Percentiles rank a stretch among this genome's conserved stretches.
These are phyloP conservation scores for Xiphydria camelus DNA, from an alignment of 2,888 invertebrate genomes.

Conservation along the genomic window DNA sequence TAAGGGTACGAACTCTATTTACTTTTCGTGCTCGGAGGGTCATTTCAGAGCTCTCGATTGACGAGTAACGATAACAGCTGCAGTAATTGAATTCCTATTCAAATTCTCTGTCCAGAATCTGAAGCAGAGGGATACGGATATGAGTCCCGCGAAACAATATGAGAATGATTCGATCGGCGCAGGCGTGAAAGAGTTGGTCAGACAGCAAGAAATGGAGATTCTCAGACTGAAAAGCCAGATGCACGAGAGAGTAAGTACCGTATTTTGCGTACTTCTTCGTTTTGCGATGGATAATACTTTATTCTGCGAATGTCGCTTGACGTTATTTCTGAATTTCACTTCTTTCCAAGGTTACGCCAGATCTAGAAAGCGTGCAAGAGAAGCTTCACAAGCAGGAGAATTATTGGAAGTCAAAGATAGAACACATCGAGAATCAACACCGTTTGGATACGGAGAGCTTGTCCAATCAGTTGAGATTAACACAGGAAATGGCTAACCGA, in stretches of 20 bases:
- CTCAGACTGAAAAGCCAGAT: constrained; percentile 59
- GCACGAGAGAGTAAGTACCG: constrained; percentile 52
- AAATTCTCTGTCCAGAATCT: constrained; percentile 34
- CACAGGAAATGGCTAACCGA: constrained; percentile 37
- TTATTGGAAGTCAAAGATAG: constrained; percentile 50
- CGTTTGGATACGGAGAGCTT: constrained; percentile 46
- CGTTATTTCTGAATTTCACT: not conserved
- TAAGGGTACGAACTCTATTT: constrained; percentile 44
- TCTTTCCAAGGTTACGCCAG: constrained; percentile 35
- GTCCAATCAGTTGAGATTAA: constrained; percentile 41
- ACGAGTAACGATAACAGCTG: too few relatives aligned
- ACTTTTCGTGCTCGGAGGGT: not conserved
- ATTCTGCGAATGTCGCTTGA: not conserved
- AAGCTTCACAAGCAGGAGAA: constrained; percentile 46
- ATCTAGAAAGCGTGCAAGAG: constrained; percentile 41
- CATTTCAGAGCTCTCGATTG: not conserved
- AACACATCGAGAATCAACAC: constrained; percentile 46
- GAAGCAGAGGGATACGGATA: constrained; percentile 29
- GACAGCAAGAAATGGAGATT: constrained; percentile 63
- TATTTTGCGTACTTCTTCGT: too few relatives aligned
- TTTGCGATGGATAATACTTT: too few relatives aligned
- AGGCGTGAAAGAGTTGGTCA: constrained; percentile 58
- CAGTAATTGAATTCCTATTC: not conserved
- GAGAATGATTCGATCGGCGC: constrained; percentile 54
- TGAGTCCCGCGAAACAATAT: constrained; percentile 17